phyloP scores from a whole-genome alignment of 1,140 invertebrate genomes.

The Bombus soroeensis region DNA sequence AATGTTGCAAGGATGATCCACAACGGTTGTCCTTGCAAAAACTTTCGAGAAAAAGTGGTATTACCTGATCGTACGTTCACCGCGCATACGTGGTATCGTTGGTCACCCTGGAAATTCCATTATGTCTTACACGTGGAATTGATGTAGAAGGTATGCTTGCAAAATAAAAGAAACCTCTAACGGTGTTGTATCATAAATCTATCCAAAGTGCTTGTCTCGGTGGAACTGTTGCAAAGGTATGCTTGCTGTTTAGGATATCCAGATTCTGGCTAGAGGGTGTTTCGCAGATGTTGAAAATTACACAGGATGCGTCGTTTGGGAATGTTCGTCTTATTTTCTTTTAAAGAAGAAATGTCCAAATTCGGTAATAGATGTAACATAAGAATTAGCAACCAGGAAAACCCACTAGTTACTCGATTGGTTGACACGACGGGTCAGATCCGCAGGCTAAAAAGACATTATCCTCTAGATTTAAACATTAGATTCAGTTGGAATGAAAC shows the following conservation, averaged over 20 bases:
- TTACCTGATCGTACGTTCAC: constrained; percentile 23
- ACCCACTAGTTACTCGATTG: no score
- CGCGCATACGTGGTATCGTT: constrained; percentile 9
- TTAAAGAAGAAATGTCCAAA: no score
- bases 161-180: constrained; percentile 45
- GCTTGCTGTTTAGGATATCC: background rate
- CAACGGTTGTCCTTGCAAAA: constrained; percentile 54
- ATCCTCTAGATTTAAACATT: no score
- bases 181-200: constrained; percentile 44
- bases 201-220: background rate
- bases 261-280: background rate
- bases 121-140: constrained; percentile 15
- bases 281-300: background rate
- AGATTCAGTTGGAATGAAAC: no score
- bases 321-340: background rate
- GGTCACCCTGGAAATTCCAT: constrained; percentile 37
- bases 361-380: no score
- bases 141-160: background rate
- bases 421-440: no score
- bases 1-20: constrained; percentile 52
- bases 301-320: background rate
- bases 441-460: no score
- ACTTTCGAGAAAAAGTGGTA: constrained; percentile 52
- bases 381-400: no score
- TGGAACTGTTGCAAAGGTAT: background rate